Evolutionary conservation across 2,113 vertebrate genomes (phyloP).

Genomic region (Phaethornis superciliosus): DNA sequence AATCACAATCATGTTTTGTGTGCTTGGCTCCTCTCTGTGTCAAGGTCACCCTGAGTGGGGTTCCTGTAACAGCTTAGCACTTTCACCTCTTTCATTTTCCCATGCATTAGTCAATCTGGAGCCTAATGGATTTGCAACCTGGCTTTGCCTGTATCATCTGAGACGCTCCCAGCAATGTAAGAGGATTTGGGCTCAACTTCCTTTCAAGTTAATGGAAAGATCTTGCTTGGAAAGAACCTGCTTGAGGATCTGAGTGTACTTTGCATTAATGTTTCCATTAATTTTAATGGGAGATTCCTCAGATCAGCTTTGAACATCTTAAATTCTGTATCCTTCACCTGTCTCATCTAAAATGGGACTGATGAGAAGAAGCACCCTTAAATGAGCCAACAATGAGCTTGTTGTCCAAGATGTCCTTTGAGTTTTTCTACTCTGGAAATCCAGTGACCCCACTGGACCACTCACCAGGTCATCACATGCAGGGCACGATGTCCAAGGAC

Average conservation of each 20-base stretch:
- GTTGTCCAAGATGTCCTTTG: neutral
- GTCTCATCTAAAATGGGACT: neutral
- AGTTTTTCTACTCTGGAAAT: neutral
- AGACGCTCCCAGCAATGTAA: neutral
- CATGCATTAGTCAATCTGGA: conserved; percentile 8
- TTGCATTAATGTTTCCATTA: conserved; percentile 66
- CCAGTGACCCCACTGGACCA: neutral
- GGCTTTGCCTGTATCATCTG: neutral
- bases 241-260: conserved; percentile 44
- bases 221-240: conserved; percentile 44
- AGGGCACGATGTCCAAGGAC: neutral
- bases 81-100: conserved; percentile 39
- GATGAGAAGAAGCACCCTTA: neutral
- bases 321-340: conserved; percentile 41
- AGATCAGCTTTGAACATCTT: conserved; percentile 38
- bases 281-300: conserved; percentile 41
- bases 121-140: conserved; percentile 50
- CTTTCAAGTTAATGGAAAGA: conserved; percentile 68
- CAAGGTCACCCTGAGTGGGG: neutral
- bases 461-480: neutral
- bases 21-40: neutral
- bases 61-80: conserved; percentile 5
- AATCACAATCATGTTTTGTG: neutral
- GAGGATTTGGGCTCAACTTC: conserved; percentile 53
- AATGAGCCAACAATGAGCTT: neutral